Conservation (phyloP, 2,113 vertebrate species). For the Rafetus swinhoei region DNA sequence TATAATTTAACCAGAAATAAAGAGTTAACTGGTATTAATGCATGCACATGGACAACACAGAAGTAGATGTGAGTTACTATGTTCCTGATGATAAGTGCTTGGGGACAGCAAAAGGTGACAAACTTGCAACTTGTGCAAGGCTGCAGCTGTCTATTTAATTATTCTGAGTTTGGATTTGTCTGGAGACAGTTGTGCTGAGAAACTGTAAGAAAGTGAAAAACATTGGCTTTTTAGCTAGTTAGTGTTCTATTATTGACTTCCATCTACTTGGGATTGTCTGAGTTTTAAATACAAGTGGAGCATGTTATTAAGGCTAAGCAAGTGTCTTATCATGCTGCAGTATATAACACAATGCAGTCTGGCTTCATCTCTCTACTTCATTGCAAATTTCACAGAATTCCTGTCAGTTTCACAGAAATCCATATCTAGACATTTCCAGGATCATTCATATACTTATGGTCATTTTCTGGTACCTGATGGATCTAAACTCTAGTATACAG, state of each 20-base stretch:
- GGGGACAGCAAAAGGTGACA: not conserved
- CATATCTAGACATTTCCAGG: not conserved
- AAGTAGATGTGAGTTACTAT: not conserved
- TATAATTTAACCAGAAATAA: not conserved
- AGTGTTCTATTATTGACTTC: not conserved
- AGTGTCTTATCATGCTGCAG: not conserved
- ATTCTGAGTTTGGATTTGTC: not conserved
- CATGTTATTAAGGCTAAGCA: not conserved
- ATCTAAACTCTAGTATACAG: not conserved
- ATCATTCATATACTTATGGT: not conserved
- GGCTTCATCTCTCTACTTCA: not conserved
- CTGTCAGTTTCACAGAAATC: not conserved
- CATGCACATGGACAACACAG: not conserved
- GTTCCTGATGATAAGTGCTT: not conserved
- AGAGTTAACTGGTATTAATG: conserved; percentile 12
- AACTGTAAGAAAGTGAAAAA: conserved; percentile 8
- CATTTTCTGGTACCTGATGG: not conserved
- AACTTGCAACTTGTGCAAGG: not conserved
- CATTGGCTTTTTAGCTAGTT: not conserved
- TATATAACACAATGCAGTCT: not conserved
- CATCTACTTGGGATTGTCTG: not conserved
- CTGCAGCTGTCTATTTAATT: conserved; percentile 38
- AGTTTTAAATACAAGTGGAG: not conserved
- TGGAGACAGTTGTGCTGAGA: not conserved
- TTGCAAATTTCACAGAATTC: not conserved